A percentile compares a stretch with the other conserved stretches of the same genome.
Evolutionary conservation across 2,113 vertebrate species (phyloP).

Genomic region (Microtus montanus): DNA sequence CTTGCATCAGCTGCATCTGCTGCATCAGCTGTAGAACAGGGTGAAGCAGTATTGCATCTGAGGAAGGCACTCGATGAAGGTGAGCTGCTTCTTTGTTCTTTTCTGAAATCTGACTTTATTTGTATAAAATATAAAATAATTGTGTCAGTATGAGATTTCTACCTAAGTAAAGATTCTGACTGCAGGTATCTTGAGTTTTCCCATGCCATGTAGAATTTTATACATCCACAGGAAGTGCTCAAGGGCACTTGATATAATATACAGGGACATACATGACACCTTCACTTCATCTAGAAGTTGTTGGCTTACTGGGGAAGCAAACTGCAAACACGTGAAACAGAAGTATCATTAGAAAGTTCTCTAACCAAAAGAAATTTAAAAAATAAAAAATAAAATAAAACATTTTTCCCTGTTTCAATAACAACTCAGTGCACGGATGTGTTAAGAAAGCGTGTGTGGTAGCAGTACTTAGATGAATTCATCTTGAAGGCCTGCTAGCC

Average conservation of each 20-base stretch:
- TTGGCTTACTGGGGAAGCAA: neutral
- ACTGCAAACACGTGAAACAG: neutral
- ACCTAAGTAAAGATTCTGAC: conserved; percentile 34
- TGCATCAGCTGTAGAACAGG: neutral
- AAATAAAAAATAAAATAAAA: neutral
- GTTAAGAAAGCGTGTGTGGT: neutral
- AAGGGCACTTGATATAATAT: neutral
- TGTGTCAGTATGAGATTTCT: neutral
- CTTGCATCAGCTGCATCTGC: neutral
- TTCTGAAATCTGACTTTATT: conserved; percentile 34
- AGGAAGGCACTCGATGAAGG: neutral
- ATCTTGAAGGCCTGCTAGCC: neutral
- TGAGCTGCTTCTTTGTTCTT: conserved; percentile 17
- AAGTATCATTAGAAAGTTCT: conserved; percentile 42
- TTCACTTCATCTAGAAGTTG: neutral
- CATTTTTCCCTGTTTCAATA: neutral
- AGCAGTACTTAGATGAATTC: neutral
- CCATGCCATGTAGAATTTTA: conserved; percentile 10
- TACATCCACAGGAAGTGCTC: neutral
- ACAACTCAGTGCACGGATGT: neutral
- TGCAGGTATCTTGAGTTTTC: conserved; percentile 27
- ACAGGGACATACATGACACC: neutral
- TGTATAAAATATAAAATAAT: conserved; percentile 37
- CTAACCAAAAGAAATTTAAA: neutral
- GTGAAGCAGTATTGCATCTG: neutral